Evolutionary conservation across 2,888 invertebrate genomes (phyloP), one percentile per base, ranked within the genome.

Genomic region (Sialis lutaria): DNA sequence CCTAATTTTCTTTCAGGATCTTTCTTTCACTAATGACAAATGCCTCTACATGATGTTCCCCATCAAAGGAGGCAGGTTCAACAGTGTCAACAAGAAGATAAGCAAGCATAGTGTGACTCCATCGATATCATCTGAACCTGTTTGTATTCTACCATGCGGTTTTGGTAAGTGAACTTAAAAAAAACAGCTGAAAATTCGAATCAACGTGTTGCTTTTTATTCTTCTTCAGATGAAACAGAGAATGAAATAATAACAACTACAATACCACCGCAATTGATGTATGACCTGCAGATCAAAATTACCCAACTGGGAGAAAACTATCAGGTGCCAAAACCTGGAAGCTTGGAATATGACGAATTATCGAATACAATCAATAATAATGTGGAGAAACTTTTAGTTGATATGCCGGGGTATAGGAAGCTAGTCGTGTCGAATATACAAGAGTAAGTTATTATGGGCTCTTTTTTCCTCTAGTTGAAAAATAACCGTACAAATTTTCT

Each of bases 41-140:
- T 92, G 92, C 56, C 68, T 87, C 35, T 88, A 87, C 65, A 73
- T 92, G 69, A 83, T 91, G 76, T 92, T 87, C 70, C 82, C 88
- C 2, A 77, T 85, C 0, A 76, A 80, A 57, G 91, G 91, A 6
- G 91, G 92, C 0, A 72, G 70, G 3, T 89, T 82, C 61, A 82
- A 90, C 60, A 69, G 82, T 4, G 84, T 85, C 13, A 89, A 81
- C 64, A 91, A 91, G 62, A 82, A 87, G 53, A 87, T 87, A 31
- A 73, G 80, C 53, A 88, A 87, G 55, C 92, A 92, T 58, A 73
- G 78, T 53, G 69, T 70, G 33, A 71, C 76, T 0, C 91, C 91
- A 0, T 64, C 75, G 6, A 68, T 90, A 9, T 83, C 85, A 0
- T 71, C 81, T 0, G 75, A 81, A 49, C 72, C 81, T 51, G 77